These are phyloP conservation scores for Probosciger aterrimus DNA, from an alignment of 2,113 vertebrate genomes.

Conservation along the genomic window DNA sequence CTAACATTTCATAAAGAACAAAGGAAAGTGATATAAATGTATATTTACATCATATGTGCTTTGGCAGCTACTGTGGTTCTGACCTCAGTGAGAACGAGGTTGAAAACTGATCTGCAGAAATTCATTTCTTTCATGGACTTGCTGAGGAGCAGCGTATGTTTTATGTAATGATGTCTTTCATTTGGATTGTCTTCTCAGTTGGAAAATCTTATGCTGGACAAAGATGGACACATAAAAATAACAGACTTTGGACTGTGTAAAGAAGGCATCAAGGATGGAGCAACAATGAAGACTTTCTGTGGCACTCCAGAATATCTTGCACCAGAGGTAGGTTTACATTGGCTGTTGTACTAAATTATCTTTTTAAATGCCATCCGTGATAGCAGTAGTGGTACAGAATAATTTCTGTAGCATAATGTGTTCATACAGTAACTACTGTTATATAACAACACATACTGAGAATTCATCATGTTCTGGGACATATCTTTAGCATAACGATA, in stretches of 20 bases:
- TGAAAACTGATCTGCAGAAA: background rate
- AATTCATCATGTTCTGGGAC: background rate
- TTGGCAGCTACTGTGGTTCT: background rate
- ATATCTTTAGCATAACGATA: background rate
- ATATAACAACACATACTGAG: background rate
- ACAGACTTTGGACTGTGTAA: constrained; percentile 98
- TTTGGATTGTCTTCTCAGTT: constrained; percentile 73
- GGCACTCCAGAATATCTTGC: constrained; percentile 97
- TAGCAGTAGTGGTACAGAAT: background rate
- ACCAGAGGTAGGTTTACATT: constrained; percentile 82
- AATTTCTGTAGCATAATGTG: background rate
- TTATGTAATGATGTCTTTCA: background rate
- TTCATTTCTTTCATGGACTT: background rate
- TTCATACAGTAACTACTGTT: background rate
- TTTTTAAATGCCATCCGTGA: background rate
- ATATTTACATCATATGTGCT: background rate
- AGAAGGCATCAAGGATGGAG: constrained; percentile 96
- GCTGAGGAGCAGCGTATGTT: background rate
- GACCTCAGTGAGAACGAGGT: background rate
- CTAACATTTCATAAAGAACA: background rate
- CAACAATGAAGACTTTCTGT: constrained; percentile 99
- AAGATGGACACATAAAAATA: constrained; percentile 97
- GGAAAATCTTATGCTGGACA: constrained; percentile 98
- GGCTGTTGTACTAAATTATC: background rate
- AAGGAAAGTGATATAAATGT: background rate